Evolutionary conservation across 2,113 vertebrate genomes (phyloP).

Genomic region (Cynocephalus volans): DNA sequence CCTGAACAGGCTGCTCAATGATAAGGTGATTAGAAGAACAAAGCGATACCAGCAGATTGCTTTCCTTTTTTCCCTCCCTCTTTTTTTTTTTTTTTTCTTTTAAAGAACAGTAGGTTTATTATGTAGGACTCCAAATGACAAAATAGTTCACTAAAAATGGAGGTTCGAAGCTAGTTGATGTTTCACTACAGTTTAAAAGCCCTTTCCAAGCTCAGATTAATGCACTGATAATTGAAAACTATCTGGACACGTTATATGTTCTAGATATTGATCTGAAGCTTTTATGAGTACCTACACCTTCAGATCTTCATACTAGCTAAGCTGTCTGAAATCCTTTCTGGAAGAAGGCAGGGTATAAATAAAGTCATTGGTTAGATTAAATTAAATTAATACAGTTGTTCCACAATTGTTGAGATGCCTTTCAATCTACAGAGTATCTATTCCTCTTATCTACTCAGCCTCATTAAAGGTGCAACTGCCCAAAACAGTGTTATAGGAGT

Average conservation of each 20-base stretch:
- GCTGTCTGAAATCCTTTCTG: constrained; percentile 53
- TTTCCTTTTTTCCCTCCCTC: background rate
- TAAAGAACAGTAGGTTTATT: constrained; percentile 74
- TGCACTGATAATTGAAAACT: constrained; percentile 77
- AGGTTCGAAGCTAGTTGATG: constrained; percentile 65
- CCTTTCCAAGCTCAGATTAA: constrained; percentile 77
- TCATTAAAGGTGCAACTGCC: constrained; percentile 21
- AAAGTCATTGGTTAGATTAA: constrained; percentile 25
- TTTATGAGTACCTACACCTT: constrained; percentile 49
- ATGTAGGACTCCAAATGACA: constrained; percentile 68
- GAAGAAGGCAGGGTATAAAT: constrained; percentile 9
- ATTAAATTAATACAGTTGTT: constrained; percentile 45
- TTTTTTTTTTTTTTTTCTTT: background rate
- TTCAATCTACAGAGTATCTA: constrained; percentile 41
- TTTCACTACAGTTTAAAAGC: constrained; percentile 79
- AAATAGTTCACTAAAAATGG: constrained; percentile 72
- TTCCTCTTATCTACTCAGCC: constrained; percentile 4
- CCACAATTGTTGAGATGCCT: constrained; percentile 13
- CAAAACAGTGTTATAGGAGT: background rate
- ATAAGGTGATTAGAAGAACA: constrained; percentile 69
- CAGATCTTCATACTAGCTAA: constrained; percentile 3
- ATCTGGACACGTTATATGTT: constrained; percentile 79
- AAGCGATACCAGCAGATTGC: constrained; percentile 38
- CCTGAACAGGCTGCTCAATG: constrained; percentile 34
- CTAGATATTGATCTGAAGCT: constrained; percentile 78